Percentiles rank a stretch among this genome's conserved stretches.
phyloP scores from a whole-genome alignment of 2,113 vertebrate species.

The Ictalurus furcatus region DNA sequence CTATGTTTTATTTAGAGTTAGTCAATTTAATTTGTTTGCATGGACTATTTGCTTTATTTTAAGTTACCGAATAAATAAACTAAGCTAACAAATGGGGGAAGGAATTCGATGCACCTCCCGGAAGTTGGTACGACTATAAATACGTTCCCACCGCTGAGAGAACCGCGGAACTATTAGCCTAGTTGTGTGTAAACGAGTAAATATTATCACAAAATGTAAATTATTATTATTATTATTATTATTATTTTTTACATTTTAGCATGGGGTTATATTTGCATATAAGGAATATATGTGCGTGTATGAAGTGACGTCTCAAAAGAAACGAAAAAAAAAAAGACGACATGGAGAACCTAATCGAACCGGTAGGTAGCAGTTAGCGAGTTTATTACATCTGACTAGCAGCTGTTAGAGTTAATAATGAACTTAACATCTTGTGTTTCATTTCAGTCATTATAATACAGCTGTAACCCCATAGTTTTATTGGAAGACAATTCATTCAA shows the following conservation, averaged over 20 bases:
- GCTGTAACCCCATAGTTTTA: not conserved
- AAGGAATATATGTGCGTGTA: not conserved
- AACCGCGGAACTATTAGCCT: not conserved
- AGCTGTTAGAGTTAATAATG: not conserved
- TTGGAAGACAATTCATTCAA: not conserved
- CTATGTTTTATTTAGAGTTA: not conserved
- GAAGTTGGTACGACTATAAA: slow-evolving; percentile 42
- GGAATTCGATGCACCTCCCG: not conserved
- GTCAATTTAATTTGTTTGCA: not conserved
- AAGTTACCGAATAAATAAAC: not conserved
- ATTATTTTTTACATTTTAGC: not conserved
- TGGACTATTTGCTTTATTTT: not conserved
- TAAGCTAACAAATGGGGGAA: not conserved
- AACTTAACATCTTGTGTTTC: not conserved
- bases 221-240: not conserved
- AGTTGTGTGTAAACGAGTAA: not conserved
- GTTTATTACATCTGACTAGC: not conserved
- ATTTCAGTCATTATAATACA: not conserved
- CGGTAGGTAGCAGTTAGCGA: slow-evolving; percentile 52
- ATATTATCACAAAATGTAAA: not conserved
- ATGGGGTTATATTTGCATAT: not conserved
- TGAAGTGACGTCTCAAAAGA: not conserved
- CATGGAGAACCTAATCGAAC: slow-evolving; percentile 62
- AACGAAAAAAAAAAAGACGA: slow-evolving; percentile 22
- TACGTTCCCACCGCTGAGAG: slow-evolving; percentile 5